phyloP scores from a whole-genome alignment of 2,113 vertebrate genomes.

The Varanus komodoensis region DNA sequence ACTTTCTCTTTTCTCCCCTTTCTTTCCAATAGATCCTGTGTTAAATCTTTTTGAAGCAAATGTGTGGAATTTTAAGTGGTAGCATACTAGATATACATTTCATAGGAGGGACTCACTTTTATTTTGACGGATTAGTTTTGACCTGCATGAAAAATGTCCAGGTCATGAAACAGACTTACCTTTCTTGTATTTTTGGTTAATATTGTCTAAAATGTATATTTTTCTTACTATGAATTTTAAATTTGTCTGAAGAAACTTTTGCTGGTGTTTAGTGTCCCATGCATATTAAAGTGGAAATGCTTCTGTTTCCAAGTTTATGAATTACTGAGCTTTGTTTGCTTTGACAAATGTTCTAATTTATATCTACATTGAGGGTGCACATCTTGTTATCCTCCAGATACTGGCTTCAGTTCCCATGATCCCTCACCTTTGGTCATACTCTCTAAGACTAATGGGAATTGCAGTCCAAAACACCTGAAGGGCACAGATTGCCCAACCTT shows the following conservation, averaged over 20 bases:
- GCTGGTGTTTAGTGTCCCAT: neutral
- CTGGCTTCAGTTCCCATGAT: too few species aligned
- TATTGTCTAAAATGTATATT: neutral
- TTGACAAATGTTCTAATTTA: neutral
- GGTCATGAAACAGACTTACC: neutral
- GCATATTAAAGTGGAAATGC: neutral
- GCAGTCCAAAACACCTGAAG: too few species aligned
- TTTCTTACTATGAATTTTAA: slow-evolving; percentile 15
- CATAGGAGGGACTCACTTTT: neutral
- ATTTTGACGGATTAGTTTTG: slow-evolving; percentile 6
- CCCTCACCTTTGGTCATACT: too few species aligned
- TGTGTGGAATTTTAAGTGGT: neutral
- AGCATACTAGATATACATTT: neutral
- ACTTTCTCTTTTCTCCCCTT: neutral
- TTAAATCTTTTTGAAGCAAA: slow-evolving; percentile 13
- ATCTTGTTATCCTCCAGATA: too few species aligned
- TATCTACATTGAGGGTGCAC: too few species aligned
- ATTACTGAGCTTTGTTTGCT: neutral
- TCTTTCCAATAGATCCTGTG: neutral
- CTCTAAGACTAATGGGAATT: too few species aligned
- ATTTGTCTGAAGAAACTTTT: neutral
- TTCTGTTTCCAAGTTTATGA: neutral
- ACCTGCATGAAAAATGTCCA: neutral
- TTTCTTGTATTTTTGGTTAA: neutral
- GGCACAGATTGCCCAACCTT: too few species aligned